Base-by-base conservation (phyloP, 2,113 vertebrate genomes). In the Rhynchopsitta pachyrhyncha region DNA sequence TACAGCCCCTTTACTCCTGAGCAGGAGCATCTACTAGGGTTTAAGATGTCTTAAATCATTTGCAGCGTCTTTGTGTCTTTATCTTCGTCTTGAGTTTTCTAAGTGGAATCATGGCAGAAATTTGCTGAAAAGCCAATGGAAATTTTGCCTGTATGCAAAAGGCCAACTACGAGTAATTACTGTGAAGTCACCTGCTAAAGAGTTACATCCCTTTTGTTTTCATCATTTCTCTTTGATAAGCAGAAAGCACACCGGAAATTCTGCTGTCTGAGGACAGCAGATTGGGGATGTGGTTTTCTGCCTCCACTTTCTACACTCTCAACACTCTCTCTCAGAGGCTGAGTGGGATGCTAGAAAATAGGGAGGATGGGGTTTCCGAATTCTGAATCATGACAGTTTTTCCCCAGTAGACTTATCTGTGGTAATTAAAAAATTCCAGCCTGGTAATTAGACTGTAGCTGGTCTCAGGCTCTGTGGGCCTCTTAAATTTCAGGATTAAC, bases 291-390 rank as follows among this genome's bases (percentile, higher is more conserved):
- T 94, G 94, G 86, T 95, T 90, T 78, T 93, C 71, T 84, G 81
- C 81, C 90, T 96, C 90, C 69, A 69, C 68, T 67, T 77, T 53
- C 70, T 70, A 57, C 33, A 73, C n/a, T 76, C 74, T 94, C 68
- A 94, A 44, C 74, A 49, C 73, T 93, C 92, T 66, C 73, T 96
- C 76, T 93, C 57, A 70, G 59, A 89, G 76, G 67, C 81, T 94
- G 91, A 93, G 88, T 88, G 69, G 69, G 93, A 94, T 90, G 25
- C 71, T 93, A 94, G 75, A 86, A 95, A 90, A 90, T 7, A 62
- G 28, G 85, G 82, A 97, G 95, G 88, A 97, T 94, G 96, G 96
- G 92, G 93, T 90, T 97, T 96, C 82, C 63, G 46, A 95, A 83
- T 80, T 92, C 55, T 97, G 94, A 95, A 94, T 95, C 82, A 89